These are phyloP conservation scores for Asobara japonica DNA, from an alignment of 1,140 invertebrate species.

Conservation along the genomic window DNA sequence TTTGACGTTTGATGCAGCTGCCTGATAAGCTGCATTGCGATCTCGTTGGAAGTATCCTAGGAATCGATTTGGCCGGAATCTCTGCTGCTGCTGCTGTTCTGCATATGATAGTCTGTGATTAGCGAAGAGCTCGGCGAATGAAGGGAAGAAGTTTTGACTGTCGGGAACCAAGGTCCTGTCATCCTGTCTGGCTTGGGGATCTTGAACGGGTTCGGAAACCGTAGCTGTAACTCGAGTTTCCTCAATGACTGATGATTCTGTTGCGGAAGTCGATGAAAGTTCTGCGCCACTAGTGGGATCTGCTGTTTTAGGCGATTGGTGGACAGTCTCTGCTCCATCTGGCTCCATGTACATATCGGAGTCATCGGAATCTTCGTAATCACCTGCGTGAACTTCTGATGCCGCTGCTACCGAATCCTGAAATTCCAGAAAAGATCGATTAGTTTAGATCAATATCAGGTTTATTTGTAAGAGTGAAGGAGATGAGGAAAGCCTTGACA, in stretches of 20 bases:
- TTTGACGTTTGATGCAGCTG: constrained; percentile 45
- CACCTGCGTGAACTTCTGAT: constrained; percentile 47
- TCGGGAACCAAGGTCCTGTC: constrained; percentile 60
- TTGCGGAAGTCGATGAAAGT: background rate
- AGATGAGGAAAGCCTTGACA: constrained; percentile 46
- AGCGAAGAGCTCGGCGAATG: constrained; percentile 65
- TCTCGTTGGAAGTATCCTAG: constrained; percentile 61
- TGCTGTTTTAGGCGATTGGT: constrained; percentile 9
- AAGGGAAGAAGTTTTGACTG: constrained; percentile 67
- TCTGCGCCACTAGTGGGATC: background rate
- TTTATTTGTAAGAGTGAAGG: constrained; percentile 1
- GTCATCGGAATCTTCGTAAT: constrained; percentile 60
- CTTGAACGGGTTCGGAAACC: background rate
- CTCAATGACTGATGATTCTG: background rate
- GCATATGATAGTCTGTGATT: constrained; percentile 57
- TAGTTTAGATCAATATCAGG: background rate
- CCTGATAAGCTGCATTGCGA: constrained; percentile 45
- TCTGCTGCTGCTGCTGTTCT: constrained; percentile 57
- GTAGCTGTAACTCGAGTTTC: constrained; percentile 20
- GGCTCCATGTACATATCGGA: constrained; percentile 66
- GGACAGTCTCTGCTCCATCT: constrained; percentile 47
- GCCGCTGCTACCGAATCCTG: constrained; percentile 61
- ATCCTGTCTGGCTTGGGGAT: constrained; percentile 32
- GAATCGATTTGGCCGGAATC: constrained; percentile 61
- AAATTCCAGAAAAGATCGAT: constrained; percentile 31